Percentiles rank a stretch among this genome's conserved stretches.
These are phyloP conservation scores for Miniopterus natalensis DNA, from an alignment of 2,113 vertebrate species.

Conservation along the genomic window DNA sequence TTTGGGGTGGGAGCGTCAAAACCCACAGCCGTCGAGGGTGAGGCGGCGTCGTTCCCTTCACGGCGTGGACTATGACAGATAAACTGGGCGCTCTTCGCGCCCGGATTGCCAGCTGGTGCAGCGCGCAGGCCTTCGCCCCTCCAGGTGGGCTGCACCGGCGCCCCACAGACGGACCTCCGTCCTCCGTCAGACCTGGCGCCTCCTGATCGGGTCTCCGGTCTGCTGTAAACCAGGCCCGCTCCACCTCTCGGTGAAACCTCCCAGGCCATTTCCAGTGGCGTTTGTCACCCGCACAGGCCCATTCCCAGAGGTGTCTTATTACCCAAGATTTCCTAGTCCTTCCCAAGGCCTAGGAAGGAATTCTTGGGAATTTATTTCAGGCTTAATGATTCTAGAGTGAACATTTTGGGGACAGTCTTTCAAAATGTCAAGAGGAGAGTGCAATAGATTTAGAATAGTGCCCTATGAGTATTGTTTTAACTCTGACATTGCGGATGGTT, in stretches of 20 bases:
- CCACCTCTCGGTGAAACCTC: not conserved
- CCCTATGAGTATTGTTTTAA: not conserved
- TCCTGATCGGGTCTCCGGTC: not conserved
- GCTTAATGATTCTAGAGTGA: not conserved
- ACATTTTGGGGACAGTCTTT: not conserved
- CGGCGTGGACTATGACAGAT: not conserved
- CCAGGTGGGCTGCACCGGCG: not conserved
- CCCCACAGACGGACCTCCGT: not conserved
- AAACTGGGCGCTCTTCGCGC: not conserved
- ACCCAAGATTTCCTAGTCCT: not conserved
- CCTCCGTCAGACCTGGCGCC: not conserved
- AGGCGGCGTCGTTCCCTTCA: not conserved
- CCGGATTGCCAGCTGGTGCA: not conserved
- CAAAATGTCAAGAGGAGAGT: not conserved
- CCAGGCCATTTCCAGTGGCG: accelerated
- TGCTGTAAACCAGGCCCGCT: not conserved
- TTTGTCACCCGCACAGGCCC: not conserved
- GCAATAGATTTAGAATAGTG: not conserved
- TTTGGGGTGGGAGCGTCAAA: not conserved
- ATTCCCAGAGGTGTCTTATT: not conserved
- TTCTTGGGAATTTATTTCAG: constrained; percentile 5
- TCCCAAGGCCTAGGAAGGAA: not conserved
- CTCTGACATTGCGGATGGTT: not conserved
- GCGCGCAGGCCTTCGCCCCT: too few species aligned
- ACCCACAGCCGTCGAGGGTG: not conserved